A percentile compares a stretch with the other conserved stretches of the same genome.
Conservation (phyloP, 2,888 invertebrate species). For the Arge pagana region DNA sequence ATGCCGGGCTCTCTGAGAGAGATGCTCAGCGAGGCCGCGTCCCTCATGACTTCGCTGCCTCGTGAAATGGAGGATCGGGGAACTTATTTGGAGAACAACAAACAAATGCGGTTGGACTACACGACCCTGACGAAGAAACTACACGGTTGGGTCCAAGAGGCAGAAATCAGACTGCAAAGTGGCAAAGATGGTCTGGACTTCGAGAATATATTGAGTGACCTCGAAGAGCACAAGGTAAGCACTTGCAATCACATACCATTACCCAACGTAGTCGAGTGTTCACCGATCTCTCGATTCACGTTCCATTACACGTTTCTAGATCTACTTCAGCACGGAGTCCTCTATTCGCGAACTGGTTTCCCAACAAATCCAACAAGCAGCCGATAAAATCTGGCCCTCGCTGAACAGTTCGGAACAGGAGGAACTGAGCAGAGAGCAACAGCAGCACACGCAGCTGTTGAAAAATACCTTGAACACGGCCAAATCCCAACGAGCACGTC, state of each 20-base stretch:
- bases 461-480: slow-evolving; percentile 84
- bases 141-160: slow-evolving; percentile 82
- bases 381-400: slow-evolving; percentile 88
- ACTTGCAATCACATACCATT: background rate
- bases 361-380: slow-evolving; percentile 80
- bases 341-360: slow-evolving; percentile 80
- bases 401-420: slow-evolving; percentile 80
- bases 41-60: slow-evolving; percentile 77
- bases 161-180: slow-evolving; percentile 75
- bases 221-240: slow-evolving; percentile 80
- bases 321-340: slow-evolving; percentile 80
- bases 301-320: slow-evolving; percentile 45
- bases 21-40: slow-evolving; percentile 83
- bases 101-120: slow-evolving; percentile 77
- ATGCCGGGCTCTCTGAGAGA: slow-evolving; percentile 81
- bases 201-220: slow-evolving; percentile 78
- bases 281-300: background rate
- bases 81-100: slow-evolving; percentile 79
- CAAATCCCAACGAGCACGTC: slow-evolving; percentile 75
- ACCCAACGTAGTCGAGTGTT: too few relatives aligned
- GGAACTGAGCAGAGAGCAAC: slow-evolving; percentile 79
- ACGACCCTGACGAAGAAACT: slow-evolving; percentile 77
- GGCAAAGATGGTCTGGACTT: slow-evolving; percentile 87
- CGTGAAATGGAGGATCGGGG: slow-evolving; percentile 80
- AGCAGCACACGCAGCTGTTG: slow-evolving; percentile 78